These are phyloP conservation scores for Polia nebulosa DNA, from an alignment of 2,888 invertebrate species.

Conservation along the genomic window DNA sequence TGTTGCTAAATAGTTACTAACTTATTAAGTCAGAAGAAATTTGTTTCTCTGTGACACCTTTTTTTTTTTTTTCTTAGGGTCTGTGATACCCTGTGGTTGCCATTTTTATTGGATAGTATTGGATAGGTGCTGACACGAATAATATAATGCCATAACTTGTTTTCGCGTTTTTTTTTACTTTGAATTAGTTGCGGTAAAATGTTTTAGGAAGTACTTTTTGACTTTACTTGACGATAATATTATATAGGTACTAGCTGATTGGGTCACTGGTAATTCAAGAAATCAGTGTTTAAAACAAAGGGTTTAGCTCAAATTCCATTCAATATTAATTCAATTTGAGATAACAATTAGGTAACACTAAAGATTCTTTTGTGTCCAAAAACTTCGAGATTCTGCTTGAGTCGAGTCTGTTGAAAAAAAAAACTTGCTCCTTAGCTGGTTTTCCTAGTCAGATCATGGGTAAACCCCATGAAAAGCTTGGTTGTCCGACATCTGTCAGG, in stretches of 20 bases:
- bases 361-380: too few species aligned
- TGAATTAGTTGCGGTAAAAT: background rate
- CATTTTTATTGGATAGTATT: constrained; percentile 34
- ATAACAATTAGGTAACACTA: too few species aligned
- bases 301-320: background rate
- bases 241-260: background rate
- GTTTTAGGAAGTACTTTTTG: background rate
- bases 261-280: background rate
- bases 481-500: constrained; percentile 6
- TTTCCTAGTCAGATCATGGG: background rate
- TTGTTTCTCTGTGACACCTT: constrained; percentile 32
- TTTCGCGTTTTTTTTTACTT: constrained; percentile 23
- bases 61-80: background rate
- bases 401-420: too few species aligned
- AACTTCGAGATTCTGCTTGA: background rate
- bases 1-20: constrained; percentile 49
- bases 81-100: constrained; percentile 3
- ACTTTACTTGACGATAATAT: background rate
- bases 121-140: constrained; percentile 17
- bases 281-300: too few species aligned
- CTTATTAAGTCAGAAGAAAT: constrained; percentile 45
- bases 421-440: background rate
- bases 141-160: constrained; percentile 13
- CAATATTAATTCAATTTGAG: background rate
- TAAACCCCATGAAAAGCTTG: background rate